Conservation (phyloP, 2,113 vertebrate species). For the Peromyscus californicus region DNA sequence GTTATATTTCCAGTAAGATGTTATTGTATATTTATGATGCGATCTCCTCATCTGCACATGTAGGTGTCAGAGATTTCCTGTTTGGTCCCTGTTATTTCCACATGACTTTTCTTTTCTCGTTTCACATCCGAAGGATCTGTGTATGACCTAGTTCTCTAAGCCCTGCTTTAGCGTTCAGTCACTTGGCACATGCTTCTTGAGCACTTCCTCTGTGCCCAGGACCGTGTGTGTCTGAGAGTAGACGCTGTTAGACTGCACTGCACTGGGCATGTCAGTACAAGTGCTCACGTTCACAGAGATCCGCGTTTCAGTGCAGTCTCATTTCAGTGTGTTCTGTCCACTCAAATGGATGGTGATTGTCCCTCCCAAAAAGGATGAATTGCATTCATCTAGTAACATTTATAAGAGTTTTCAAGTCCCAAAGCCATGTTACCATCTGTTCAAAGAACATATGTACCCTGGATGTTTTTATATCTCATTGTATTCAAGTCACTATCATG, state of each 20-base stretch:
- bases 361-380: conserved; percentile 24
- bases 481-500: conserved; percentile 1
- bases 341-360: conserved; percentile 5
- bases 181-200: not conserved
- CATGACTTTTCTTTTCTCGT: conserved; percentile 49
- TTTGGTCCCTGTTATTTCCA: conserved; percentile 79
- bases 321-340: conserved; percentile 56
- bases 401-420: conserved; percentile 12
- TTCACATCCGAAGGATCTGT: not conserved
- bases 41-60: conserved; percentile 71
- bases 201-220: not conserved
- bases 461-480: not conserved
- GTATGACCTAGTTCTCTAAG: not conserved
- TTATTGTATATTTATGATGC: not conserved
- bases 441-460: not conserved
- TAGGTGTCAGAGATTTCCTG: conserved; percentile 77
- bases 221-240: not conserved
- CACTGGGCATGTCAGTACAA: not conserved
- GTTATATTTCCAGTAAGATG: conserved; percentile 41
- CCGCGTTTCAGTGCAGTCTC: conserved; percentile 4
- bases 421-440: not conserved
- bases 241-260: not conserved
- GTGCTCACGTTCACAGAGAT: not conserved
- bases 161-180: not conserved
- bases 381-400: conserved; percentile 15